phyloP scores from a whole-genome alignment of 2,113 vertebrate species.

The cat (Felis catus) region F.catus_Fca126_mat1.0 CM031419.1:201770001-201770500 shows the following conservation, averaged over 20 bases:
- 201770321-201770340: neutral
- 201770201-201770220: neutral
- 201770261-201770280: neutral
- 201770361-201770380: neutral
- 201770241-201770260: neutral
- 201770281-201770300: neutral
- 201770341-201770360: neutral
- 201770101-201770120: neutral
- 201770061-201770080: too few species aligned
- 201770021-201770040: too few species aligned
- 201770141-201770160: neutral
- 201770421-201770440: neutral
- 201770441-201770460: conserved; percentile 1
- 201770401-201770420: neutral
- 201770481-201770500: conserved; percentile 4
- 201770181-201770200: neutral
- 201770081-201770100: neutral
- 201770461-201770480: neutral
- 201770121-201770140: neutral
- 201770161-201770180: neutral
- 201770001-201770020: too few species aligned
- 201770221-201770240: neutral
- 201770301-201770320: neutral
- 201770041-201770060: too few species aligned
- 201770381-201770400: neutral